Evolutionary conservation across 2,113 vertebrate genomes (phyloP).

Genomic region (Rhea pennata): DNA sequence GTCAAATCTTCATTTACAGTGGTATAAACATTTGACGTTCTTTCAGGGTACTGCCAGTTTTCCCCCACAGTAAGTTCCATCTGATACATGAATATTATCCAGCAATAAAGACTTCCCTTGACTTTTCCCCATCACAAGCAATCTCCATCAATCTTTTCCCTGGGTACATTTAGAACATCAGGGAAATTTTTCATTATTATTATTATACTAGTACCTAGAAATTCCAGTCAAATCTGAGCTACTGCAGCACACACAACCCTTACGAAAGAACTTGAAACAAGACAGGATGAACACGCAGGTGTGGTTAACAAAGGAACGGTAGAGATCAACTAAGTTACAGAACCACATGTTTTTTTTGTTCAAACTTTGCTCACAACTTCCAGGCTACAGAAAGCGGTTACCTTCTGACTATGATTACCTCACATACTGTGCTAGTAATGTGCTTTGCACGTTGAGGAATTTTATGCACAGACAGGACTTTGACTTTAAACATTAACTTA

Average conservation of each 20-base stretch:
- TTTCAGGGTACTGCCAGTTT: background rate
- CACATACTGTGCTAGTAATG: background rate
- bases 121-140: background rate
- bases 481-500: slow-evolving; percentile 40
- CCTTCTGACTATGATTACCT: background rate
- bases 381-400: background rate
- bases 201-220: background rate
- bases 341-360: rapidly evolving
- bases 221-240: background rate
- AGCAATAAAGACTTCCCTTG: slow-evolving; percentile 8
- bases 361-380: background rate
- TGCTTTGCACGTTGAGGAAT: background rate
- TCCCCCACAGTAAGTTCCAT: background rate
- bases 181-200: background rate
- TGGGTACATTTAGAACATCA: background rate
- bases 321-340: background rate
- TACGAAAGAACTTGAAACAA: background rate
- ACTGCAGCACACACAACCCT: background rate
- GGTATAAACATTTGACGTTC: background rate
- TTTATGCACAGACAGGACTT: background rate
- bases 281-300: background rate
- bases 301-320: background rate
- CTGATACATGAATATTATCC: background rate
- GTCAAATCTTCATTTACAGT: background rate
- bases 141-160: background rate